phyloP scores from a whole-genome alignment of 2,113 vertebrate genomes.

The Stegostoma tigrinum region DNA sequence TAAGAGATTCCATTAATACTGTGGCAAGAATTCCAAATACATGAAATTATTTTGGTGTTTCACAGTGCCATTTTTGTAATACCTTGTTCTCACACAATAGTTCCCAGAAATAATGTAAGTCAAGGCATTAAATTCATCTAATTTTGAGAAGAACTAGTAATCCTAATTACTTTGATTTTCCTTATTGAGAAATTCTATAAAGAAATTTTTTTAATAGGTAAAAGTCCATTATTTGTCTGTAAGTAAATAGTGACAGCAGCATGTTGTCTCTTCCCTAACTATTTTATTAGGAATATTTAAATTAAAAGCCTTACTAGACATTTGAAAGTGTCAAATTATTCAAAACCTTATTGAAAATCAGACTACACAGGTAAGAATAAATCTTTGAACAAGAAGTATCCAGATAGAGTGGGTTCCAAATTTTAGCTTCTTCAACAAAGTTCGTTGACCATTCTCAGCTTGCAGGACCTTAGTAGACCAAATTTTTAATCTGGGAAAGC shows the following conservation, averaged over 20 bases:
- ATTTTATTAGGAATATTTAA: neutral
- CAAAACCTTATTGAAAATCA: neutral
- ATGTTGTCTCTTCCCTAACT: neutral
- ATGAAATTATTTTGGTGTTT: neutral
- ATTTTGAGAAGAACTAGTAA: neutral
- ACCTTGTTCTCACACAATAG: neutral
- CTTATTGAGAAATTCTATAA: neutral
- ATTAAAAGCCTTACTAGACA: neutral
- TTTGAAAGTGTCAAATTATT: neutral
- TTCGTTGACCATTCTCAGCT: too few relatives aligned
- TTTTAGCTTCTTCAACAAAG: too few relatives aligned
- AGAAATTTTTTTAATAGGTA: neutral
- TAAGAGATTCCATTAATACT: neutral
- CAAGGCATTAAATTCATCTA: neutral
- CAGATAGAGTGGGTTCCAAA: neutral
- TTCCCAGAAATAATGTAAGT: neutral
- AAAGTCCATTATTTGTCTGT: neutral
- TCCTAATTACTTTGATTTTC: conserved; percentile 6
- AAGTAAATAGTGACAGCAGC: too few relatives aligned
- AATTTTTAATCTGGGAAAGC: too few relatives aligned
- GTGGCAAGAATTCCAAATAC: neutral
- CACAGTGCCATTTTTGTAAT: neutral
- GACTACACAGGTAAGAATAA: neutral
- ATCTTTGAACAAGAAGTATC: neutral
- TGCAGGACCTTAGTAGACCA: too few relatives aligned